phyloP scores from a whole-genome alignment of 2,113 vertebrate species.

The Nannobrachium achirus region DNA sequence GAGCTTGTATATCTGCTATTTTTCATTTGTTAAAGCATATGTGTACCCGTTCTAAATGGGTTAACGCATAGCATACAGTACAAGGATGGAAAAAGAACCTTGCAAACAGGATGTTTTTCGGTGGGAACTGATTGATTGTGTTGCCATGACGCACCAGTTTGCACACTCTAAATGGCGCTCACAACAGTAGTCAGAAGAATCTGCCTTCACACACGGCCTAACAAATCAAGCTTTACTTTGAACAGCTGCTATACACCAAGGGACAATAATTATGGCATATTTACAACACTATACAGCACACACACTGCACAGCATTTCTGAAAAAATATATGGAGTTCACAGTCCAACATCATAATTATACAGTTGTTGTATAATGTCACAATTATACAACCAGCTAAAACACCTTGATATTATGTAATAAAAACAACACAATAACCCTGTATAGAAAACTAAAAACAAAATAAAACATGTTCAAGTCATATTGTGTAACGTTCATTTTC shows the following conservation, averaged over 20 bases:
- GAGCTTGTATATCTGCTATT: no score
- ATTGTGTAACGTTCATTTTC: no score
- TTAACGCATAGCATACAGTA: conserved; percentile 27
- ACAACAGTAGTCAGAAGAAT: conserved; percentile 9
- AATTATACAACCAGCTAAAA: conserved; percentile 16
- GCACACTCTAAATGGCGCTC: conserved; percentile 21
- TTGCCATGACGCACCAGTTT: conserved; percentile 43
- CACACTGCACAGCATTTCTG: conserved; percentile 22
- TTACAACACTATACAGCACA: conserved; percentile 37
- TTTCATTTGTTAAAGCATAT: no score
- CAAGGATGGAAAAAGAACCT: conserved; percentile 29
- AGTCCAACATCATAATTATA: conserved; percentile 15
- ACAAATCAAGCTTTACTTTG: conserved; percentile 34
- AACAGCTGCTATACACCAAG: conserved; percentile 32
- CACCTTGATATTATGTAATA: conserved; percentile 28
- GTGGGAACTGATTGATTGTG: conserved; percentile 44
- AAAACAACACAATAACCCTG: conserved; percentile 30
- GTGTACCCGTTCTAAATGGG: no score
- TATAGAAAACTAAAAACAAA: conserved; percentile 54
- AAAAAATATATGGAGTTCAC: conserved; percentile 28
- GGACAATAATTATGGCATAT: conserved; percentile 28
- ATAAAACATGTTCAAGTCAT: no score
- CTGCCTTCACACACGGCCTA: conserved; percentile 10
- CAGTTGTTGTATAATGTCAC: background rate
- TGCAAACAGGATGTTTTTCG: conserved; percentile 27